Base-by-base conservation (phyloP, 1,140 invertebrate species). In the Aphelenchoides besseyi region DNA sequence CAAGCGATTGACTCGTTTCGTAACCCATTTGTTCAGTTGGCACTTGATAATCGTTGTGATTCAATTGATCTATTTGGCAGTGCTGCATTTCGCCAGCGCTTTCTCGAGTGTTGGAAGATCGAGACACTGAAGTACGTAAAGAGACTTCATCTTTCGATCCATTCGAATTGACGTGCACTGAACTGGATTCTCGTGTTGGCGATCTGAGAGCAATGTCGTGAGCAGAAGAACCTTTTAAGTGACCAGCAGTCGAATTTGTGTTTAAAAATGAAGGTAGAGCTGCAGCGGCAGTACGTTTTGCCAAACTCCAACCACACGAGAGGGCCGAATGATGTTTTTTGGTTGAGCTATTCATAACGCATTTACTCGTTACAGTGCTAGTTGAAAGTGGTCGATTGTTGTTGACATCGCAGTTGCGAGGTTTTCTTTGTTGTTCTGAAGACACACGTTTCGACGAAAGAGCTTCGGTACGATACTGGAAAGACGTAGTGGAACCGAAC, bases 261-360 rank as follows among this genome's bases (percentile, higher is more conserved):
- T 12, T 23, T 23, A 48, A 23, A 23, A 59, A 59, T 12, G 18
- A 59, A 33, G 55, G 18, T 8, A 18, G 55, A 59, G 18, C 55
- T 28, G 55, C 55, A 5, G 55, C 5, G 5, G 55, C 55, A 8
- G 55, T 59, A 8, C 55, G 55, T 59, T 59, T 59, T 5, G 55
- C 55, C 5, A 59, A 59, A 18, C 18, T 59, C 55, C 55, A 59
- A 59, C 55, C 18, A 33, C 5, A 59, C 5, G 55, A 59, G 55
- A 59, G 18, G 5, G 18, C 18, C 5, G 55, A 59, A 23, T 18
- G 55, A 18, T 59, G 5, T 23, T 59, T 59, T 23, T 59, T 59
- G 26, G 55, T 59, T 12, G 41, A 48, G 41, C 23, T 48, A 23
- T 23, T 23, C 12, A 23, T 48, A 23, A 5, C 5, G 18, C 5